Evolutionary conservation across 2,113 vertebrate genomes (phyloP), one percentile per base, ranked within the genome.

Genomic region (Brachyhypopomus occidentalis): DNA sequence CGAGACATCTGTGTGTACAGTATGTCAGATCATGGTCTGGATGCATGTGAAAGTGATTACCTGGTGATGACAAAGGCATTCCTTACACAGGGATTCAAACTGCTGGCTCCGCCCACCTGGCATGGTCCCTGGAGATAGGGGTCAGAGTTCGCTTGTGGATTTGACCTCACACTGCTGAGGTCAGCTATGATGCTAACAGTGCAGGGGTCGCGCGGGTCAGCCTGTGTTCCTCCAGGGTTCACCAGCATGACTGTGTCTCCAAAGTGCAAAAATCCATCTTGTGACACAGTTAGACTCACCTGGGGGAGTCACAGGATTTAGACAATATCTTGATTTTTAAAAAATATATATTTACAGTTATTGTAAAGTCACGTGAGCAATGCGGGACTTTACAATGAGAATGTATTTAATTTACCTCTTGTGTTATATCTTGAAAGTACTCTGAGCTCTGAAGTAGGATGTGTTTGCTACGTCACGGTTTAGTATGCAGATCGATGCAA

Each of bases 161-260:
- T 34, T 60, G 83, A 48, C 4, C 30, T 25, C 12, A 80, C 25
- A 55, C 79, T 64, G 30, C 72, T 69, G 71, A 75, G 77, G 77
- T 86, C 83, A 23, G 67, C 55, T 25, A 84, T 58, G 60, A 84
- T 84, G 75, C 79, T 86, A 55, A 86, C 82, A 62, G n/a, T 45
- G 36, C 82, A 79, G 48, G 82, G 62, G 4, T 70, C 58, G 19
- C 27, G 66, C 11, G 30, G 60, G 3, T 69, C 72, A n/a, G 4
- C 23, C 0, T 4, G 16, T 36, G 11, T 27, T 56, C 82, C 48
- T 23, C 52, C 60, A 9, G 59, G 3, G 67, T 94, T 97, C 84
- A 96, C 45, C 14, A 98, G 85, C 90, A 97, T 92, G 85, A 98
- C 94, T 0, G 87, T 89, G 84, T 98, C 94, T 4, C 97, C 97